Conservation (phyloP, 2,113 vertebrate genomes). For the Australoheros scitulus region DNA sequence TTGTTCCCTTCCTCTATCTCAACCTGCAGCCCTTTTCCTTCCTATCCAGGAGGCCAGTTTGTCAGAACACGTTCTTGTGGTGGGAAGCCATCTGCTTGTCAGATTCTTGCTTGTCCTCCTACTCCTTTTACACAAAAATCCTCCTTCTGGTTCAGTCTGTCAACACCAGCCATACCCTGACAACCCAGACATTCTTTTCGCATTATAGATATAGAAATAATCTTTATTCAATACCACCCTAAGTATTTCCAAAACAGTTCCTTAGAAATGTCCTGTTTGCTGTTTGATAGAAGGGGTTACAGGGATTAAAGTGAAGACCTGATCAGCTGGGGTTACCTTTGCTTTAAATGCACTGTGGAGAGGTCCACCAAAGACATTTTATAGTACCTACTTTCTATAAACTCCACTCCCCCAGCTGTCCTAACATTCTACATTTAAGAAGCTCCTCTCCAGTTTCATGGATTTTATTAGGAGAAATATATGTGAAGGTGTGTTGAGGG, state of each 20-base stretch:
- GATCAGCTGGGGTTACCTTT: slow-evolving; percentile 23
- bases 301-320: background rate
- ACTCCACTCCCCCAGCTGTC: slow-evolving; percentile 43
- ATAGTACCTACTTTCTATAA: slow-evolving; percentile 23
- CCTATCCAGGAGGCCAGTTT: slow-evolving; percentile 55
- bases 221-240: slow-evolving; percentile 30
- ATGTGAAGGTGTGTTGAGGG: background rate
- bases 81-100: slow-evolving; percentile 51
- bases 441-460: slow-evolving; percentile 47
- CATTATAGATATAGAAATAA: slow-evolving; percentile 25
- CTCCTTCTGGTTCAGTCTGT: slow-evolving; percentile 45
- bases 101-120: slow-evolving; percentile 47
- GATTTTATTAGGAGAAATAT: slow-evolving; percentile 20
- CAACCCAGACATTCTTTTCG: slow-evolving; percentile 63
- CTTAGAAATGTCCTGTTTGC: slow-evolving; percentile 3
- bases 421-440: slow-evolving; percentile 21
- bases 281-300: background rate
- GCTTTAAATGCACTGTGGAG: slow-evolving; percentile 20
- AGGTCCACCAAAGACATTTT: slow-evolving; percentile 36
- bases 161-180: slow-evolving; percentile 60
- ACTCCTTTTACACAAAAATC: slow-evolving; percentile 37
- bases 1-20: slow-evolving; percentile 14
- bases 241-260: slow-evolving; percentile 33
- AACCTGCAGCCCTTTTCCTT: slow-evolving; percentile 17
- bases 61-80: slow-evolving; percentile 64